Evolutionary conservation across 1,140 invertebrate genomes (phyloP).

Genomic region (Arion vulgaris): DNA sequence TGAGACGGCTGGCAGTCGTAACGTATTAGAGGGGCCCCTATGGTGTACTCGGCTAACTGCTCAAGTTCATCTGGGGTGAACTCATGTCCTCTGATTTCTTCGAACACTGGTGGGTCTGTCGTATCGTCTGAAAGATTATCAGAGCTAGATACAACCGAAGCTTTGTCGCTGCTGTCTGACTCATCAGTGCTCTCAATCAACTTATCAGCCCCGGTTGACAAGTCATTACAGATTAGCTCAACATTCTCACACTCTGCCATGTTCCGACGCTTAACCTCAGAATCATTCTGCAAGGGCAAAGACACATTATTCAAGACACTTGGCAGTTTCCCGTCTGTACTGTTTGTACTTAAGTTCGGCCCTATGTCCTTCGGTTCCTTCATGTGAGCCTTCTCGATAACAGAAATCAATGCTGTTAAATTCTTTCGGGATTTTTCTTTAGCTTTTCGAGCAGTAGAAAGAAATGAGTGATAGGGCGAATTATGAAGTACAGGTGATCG

Average conservation of each 20-base stretch:
- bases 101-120: constrained; percentile 28
- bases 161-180: constrained; percentile 60
- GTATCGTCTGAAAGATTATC: constrained; percentile 62
- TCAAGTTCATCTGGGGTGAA: constrained; percentile 61
- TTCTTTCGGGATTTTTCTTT: constrained; percentile 59
- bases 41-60: constrained; percentile 63
- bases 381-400: constrained; percentile 65
- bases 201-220: constrained; percentile 57
- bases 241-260: constrained; percentile 68
- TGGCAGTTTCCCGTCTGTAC: constrained; percentile 50
- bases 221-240: constrained; percentile 70
- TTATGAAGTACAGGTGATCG: neutral
- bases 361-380: constrained; percentile 57
- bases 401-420: constrained; percentile 67
- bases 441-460: constrained; percentile 19
- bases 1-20: neutral
- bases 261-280: constrained; percentile 49
- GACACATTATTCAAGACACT: constrained; percentile 61
- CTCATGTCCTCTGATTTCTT: constrained; percentile 8
- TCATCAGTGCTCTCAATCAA: constrained; percentile 51
- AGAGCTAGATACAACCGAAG: constrained; percentile 62
- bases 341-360: constrained; percentile 50
- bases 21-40: constrained; percentile 63
- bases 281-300: constrained; percentile 44
- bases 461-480: constrained; percentile 5